phyloP scores from a whole-genome alignment of 2,113 vertebrate species.

The Hippocampus barbouri region DNA sequence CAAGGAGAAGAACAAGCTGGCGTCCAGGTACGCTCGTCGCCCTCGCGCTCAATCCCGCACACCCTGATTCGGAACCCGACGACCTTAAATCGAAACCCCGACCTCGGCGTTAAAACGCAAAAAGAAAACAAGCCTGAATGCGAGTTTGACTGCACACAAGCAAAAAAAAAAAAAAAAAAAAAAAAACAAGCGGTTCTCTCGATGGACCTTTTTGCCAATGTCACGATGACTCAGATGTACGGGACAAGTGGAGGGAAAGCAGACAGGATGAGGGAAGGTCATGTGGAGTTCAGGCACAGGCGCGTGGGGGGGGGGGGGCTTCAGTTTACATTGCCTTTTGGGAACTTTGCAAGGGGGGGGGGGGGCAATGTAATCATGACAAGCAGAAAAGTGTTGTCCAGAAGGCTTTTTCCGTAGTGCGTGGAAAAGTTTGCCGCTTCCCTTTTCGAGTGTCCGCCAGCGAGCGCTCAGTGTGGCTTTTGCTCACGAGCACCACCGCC shows the following conservation, averaged over 20 bases:
- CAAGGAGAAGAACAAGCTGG: constrained; percentile 77
- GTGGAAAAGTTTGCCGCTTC: background rate
- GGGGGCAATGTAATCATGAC: background rate
- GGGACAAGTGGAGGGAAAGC: constrained; percentile 45
- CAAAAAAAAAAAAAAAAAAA: background rate
- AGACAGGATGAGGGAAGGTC: constrained; percentile 41
- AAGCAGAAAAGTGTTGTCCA: background rate
- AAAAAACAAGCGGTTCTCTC: background rate
- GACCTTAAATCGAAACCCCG: too few relatives aligned
- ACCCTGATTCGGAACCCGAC: too few relatives aligned
- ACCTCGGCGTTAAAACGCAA: too few relatives aligned
- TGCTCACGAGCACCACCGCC: background rate
- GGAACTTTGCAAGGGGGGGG: constrained; percentile 10
- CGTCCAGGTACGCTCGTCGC: constrained; percentile 60
- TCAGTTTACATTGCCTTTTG: constrained; percentile 18
- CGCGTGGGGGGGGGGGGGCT: constrained; percentile 6
- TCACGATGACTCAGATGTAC: constrained; percentile 12
- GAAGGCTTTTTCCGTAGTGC: background rate
- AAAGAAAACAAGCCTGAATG: background rate
- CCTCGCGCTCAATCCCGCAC: too few relatives aligned
- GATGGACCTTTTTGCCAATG: background rate
- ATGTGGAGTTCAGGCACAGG: constrained; percentile 45
- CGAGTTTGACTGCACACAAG: background rate
- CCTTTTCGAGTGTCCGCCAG: background rate
- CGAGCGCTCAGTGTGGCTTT: background rate